Percentiles rank a stretch among this genome's conserved stretches.
These are phyloP conservation scores for Melipona quadrifasciata DNA, from an alignment of 1,140 invertebrate genomes.

Conservation along the genomic window DNA sequence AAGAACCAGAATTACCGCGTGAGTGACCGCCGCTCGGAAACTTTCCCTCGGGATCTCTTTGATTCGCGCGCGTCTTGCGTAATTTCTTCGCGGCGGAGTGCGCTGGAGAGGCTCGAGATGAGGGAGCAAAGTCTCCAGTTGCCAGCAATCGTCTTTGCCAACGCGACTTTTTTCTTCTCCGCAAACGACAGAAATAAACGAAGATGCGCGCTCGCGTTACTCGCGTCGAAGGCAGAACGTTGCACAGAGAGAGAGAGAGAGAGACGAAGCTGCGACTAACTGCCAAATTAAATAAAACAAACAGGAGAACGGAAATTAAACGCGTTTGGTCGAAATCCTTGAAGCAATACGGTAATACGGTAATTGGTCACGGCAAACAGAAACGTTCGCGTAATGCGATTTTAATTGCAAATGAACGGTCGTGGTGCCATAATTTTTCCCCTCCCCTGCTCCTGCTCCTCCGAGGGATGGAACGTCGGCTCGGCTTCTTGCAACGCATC, in stretches of 20 bases:
- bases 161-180: too few species aligned
- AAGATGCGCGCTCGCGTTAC: too few species aligned
- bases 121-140: too few species aligned
- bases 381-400: background rate
- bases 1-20: background rate
- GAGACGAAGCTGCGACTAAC: background rate
- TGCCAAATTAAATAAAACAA: background rate
- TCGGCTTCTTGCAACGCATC: background rate
- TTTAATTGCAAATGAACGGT: conserved; percentile 15
- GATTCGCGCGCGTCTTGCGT: too few species aligned
- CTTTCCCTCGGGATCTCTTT: background rate
- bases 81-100: background rate
- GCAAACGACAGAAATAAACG: too few species aligned
- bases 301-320: background rate
- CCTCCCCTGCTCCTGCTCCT: too few species aligned
- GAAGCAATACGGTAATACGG: background rate
- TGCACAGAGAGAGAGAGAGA: too few species aligned
- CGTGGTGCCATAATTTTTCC: background rate
- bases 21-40: background rate
- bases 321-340: background rate
- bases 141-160: too few species aligned
- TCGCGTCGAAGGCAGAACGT: too few species aligned
- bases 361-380: background rate
- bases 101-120: too few species aligned
- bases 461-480: background rate